These are phyloP conservation scores for Hyposoter dolosus DNA, from an alignment of 2,888 invertebrate species.

Conservation along the genomic window DNA sequence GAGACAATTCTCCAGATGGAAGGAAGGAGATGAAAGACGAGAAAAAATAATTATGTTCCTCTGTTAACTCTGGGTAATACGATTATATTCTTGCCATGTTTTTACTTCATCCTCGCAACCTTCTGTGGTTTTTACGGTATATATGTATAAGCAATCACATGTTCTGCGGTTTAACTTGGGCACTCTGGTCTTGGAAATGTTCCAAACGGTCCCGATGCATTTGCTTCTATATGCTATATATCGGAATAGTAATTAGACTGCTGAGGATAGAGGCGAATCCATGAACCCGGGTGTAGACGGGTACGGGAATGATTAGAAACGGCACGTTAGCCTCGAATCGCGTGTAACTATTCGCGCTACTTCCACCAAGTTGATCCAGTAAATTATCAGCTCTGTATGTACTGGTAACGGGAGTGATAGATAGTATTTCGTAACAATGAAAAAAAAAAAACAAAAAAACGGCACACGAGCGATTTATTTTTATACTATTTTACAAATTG, in stretches of 20 bases:
- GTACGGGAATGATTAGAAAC: constrained; percentile 56
- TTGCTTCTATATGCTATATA: constrained; percentile 38
- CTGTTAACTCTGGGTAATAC: neutral
- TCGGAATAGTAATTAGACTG: constrained; percentile 57
- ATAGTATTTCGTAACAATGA: neutral
- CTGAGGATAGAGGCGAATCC: constrained; percentile 40
- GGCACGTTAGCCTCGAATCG: constrained; percentile 55
- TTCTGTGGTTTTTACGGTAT: neutral
- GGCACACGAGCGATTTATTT: neutral
- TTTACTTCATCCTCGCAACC: neutral
- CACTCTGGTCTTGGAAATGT: constrained; percentile 50
- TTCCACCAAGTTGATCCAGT: constrained; percentile 13
- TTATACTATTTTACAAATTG: neutral
- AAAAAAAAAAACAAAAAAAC: constrained; percentile 11
- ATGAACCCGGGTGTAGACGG: constrained; percentile 33
- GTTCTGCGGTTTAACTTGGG: constrained; percentile 43
- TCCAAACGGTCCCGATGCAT: constrained; percentile 58
- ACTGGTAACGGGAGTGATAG: neutral
- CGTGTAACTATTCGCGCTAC: constrained; percentile 58
- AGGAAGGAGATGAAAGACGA: neutral
- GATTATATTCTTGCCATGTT: neutral
- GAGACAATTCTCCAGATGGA: neutral
- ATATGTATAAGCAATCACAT: constrained; percentile 28
- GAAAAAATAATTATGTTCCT: neutral
- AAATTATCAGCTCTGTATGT: constrained; percentile 27